These are phyloP conservation scores for Epizoanthus stellaris DNA, from an alignment of 92 coral and sea anemone genomes.

Conservation along the genomic window DNA sequence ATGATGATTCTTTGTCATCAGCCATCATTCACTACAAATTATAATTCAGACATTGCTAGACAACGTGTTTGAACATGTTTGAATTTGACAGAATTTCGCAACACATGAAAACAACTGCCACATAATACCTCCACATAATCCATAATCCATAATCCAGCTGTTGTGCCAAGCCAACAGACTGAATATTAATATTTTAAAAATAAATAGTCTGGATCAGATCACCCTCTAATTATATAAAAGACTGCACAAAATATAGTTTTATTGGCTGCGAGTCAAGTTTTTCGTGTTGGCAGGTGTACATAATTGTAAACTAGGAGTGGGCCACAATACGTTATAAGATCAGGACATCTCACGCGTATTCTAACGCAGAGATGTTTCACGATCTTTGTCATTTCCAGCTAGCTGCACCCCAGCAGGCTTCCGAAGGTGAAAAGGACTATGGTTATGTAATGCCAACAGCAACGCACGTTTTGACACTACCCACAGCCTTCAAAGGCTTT, in stretches of 20 bases:
- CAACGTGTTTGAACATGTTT: not conserved
- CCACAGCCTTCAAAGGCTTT: not conserved
- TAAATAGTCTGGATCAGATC: not conserved
- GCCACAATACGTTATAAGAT: not conserved
- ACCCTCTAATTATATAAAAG: not conserved
- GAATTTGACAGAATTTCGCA: not conserved
- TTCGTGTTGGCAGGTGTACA: slow-evolving; percentile 10
- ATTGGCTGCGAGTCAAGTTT: not conserved
- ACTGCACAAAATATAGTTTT: not conserved
- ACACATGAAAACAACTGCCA: slow-evolving; percentile 1
- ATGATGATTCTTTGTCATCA: too few relatives aligned
- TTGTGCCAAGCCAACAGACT: not conserved
- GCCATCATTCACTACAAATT: not conserved
- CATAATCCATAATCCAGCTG: not conserved
- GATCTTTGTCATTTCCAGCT: not conserved
- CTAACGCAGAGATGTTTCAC: not conserved
- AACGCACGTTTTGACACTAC: too few relatives aligned
- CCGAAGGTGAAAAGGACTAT: not conserved
- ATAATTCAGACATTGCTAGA: too few relatives aligned
- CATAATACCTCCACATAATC: too few relatives aligned
- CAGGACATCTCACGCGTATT: not conserved
- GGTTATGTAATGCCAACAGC: not conserved
- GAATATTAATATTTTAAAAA: not conserved
- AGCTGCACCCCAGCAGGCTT: slow-evolving; percentile 7
- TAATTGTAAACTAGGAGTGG: not conserved